Percentiles rank a stretch among this genome's conserved stretches.
These are phyloP conservation scores for Urosaurus nigricauda DNA, from an alignment of 2,797 vertebrate species.

Conservation along the genomic window DNA sequence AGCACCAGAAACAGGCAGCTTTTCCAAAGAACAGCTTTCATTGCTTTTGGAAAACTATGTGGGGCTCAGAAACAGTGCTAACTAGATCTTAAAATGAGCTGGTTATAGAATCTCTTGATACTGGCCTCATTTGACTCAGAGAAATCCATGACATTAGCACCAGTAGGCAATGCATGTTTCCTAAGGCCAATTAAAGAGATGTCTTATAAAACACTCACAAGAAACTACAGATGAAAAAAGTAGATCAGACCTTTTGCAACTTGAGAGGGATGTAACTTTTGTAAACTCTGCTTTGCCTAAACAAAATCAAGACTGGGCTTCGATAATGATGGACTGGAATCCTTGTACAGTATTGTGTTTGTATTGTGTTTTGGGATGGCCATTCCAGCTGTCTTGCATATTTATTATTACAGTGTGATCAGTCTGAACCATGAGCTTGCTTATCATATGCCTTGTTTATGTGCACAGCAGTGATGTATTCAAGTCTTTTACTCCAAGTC, in stretches of 20 bases:
- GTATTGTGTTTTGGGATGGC: too few relatives aligned
- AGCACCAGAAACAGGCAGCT: background rate
- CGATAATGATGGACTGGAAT: too few relatives aligned
- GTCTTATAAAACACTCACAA: background rate
- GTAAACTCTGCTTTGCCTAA: background rate
- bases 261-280: too few relatives aligned
- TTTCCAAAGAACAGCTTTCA: conserved; percentile 27
- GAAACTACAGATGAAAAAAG: background rate
- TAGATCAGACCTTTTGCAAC: background rate
- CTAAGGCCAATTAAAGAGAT: background rate
- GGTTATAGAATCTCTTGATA: background rate
- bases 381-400: too few relatives aligned
- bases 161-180: background rate
- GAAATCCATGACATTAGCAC: background rate
- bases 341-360: too few relatives aligned
- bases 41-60: conserved; percentile 18
- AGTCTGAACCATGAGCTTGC: too few relatives aligned
- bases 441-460: too few relatives aligned
- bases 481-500: too few relatives aligned
- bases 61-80: background rate
- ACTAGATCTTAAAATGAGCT: background rate
- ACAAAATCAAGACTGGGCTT: background rate
- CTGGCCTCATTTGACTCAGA: background rate
- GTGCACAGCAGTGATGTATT: too few relatives aligned
- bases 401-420: too few relatives aligned